phyloP scores from a whole-genome alignment of 2,113 vertebrate species.

The Bostrychus sinensis region DNA sequence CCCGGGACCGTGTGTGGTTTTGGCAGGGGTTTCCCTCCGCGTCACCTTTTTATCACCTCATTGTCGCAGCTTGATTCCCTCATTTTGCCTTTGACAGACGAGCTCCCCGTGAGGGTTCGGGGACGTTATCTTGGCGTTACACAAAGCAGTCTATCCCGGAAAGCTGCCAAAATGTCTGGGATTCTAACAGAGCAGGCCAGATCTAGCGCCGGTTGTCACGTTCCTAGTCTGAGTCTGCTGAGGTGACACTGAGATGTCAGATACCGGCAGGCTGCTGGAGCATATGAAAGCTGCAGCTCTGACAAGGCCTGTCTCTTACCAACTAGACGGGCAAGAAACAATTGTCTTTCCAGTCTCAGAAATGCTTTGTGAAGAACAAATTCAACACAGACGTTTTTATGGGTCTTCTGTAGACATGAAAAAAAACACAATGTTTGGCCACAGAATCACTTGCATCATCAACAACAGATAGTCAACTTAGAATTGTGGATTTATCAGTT shows the following conservation, averaged over 20 bases:
- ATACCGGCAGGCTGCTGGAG: constrained; percentile 39
- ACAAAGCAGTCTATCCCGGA: constrained; percentile 22
- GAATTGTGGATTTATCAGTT: too few relatives aligned
- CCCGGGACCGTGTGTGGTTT: constrained; percentile 37
- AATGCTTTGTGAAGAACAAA: constrained; percentile 12
- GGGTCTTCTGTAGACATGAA: neutral
- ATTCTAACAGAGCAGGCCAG: constrained; percentile 14
- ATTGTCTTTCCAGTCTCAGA: constrained; percentile 1
- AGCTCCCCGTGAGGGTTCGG: constrained; percentile 39
- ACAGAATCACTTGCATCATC: too few relatives aligned
- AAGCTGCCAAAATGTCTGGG: constrained; percentile 16
- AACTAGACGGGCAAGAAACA: constrained; percentile 25
- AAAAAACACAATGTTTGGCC: too few relatives aligned
- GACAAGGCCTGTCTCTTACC: constrained; percentile 44
- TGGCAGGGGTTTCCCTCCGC: constrained; percentile 40
- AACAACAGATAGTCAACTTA: too few relatives aligned
- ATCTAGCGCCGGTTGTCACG: constrained; percentile 32
- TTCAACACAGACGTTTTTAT: neutral
- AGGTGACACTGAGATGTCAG: constrained; percentile 61
- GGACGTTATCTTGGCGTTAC: constrained; percentile 32
- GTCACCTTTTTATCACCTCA: constrained; percentile 70
- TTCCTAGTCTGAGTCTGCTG: constrained; percentile 12
- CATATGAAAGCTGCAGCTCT: constrained; percentile 33
- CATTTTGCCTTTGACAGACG: constrained; percentile 37
- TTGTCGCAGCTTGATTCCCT: constrained; percentile 55